Evolutionary conservation across 2,888 invertebrate species (phyloP), one percentile per base, ranked within the genome.

Genomic region (Diplazon laetatorius): DNA sequence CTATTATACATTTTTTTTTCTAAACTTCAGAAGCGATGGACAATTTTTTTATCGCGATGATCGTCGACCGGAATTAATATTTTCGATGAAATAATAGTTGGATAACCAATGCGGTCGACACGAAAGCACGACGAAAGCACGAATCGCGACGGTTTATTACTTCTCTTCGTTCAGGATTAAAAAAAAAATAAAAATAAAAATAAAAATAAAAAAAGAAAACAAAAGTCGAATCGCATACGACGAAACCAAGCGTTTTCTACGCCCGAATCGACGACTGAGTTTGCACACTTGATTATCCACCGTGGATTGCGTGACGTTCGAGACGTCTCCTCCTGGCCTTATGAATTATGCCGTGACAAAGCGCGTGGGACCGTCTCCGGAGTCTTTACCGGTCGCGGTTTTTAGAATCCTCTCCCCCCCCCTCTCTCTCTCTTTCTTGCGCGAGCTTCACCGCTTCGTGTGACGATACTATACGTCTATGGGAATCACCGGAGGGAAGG

Each of bases 291-390:
- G 74, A 74, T 74, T 74, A 74, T 60, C 57, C 59, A 10, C 16
- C 20, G 35, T 55, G 76, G 82, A 80, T 87, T 80, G 85, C 85
- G 85, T 86, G 85, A 65, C 55, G 73, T 44, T 75, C 76, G 78
- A 82, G 73, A 80, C 80, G 62, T 81, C 66, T 70, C 75, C 78
- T 66, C 60, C 14, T 12, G 70, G 42, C 80, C n/a, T 80, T 79
- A 2, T 82, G 83, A 85, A 84, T 86, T 84, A 84, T 85, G 82
- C 76, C 82, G 81, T 80, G 83, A 82, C 82, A 85, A 81, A 82
- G 72, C 82, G 71, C 82, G 76, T 82, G 80, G 80, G 80, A 82
- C n/a, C 79, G 78, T 74, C 72, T 57, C 70, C n/a, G n/a, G n/a
- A 69, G 50, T 46, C 75, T 69, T 72, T 18, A 18, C 62, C 12